These are phyloP conservation scores for Forbesichthys agassizii DNA, from an alignment of 2,113 vertebrate genomes.

Conservation along the genomic window DNA sequence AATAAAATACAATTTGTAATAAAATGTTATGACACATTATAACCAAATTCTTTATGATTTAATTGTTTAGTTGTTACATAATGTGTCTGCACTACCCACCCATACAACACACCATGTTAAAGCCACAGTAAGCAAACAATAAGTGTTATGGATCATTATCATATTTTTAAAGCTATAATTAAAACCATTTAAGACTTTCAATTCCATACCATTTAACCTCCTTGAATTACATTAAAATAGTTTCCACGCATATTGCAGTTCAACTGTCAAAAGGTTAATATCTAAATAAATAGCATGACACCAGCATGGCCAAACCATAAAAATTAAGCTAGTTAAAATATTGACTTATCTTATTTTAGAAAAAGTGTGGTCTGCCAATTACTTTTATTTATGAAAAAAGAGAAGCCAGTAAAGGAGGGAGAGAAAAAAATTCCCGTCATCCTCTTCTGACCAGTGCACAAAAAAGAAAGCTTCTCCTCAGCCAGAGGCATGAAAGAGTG, in stretches of 20 bases:
- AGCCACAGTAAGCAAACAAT: not conserved
- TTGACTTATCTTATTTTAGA: not conserved
- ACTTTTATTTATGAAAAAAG: slow-evolving; percentile 37
- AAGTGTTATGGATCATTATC: not conserved
- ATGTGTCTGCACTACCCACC: not conserved
- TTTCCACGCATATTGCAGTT: slow-evolving; percentile 5
- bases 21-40: not conserved
- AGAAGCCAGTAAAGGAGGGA: slow-evolving; percentile 26
- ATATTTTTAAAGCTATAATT: not conserved
- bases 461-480: slow-evolving; percentile 56
- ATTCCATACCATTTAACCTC: not conserved
- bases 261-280: not conserved
- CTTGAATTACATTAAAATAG: slow-evolving; percentile 9
- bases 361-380: slow-evolving; percentile 6
- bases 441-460: slow-evolving; percentile 51
- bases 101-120: not conserved
- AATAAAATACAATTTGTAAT: not conserved
- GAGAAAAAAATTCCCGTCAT: slow-evolving; percentile 23
- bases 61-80: not conserved
- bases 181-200: slow-evolving; percentile 1
- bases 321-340: not conserved
- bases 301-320: not conserved
- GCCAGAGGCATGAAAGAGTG: slow-evolving; percentile 60
- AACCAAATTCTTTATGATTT: not conserved
- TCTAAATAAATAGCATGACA: slow-evolving; percentile 1